Percentiles rank a stretch among this genome's conserved stretches.
Conservation (phyloP, 1,140 invertebrate genomes). For the Megathymus violae region DNA sequence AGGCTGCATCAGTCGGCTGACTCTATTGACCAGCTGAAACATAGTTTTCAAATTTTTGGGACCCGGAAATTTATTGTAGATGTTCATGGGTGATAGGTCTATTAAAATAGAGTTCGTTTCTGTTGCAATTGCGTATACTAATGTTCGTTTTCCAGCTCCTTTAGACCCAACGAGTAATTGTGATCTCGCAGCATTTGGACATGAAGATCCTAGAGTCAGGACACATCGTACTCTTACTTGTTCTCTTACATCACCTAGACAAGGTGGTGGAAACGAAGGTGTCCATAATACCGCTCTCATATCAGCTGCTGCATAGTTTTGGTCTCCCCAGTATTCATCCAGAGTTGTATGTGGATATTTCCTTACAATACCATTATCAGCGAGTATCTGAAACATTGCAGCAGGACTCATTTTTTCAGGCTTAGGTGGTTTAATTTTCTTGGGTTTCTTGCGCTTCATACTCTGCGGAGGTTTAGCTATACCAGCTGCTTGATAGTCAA, state of each 20-base stretch:
- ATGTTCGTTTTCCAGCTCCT: constrained; percentile 65
- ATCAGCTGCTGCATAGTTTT: constrained; percentile 72
- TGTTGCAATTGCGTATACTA: constrained; percentile 70
- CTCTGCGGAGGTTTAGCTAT: constrained; percentile 52
- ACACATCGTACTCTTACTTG: constrained; percentile 67
- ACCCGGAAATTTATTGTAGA: constrained; percentile 71
- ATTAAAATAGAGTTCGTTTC: constrained; percentile 75
- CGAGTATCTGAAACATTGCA: constrained; percentile 68
- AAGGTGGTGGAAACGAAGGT: constrained; percentile 64
- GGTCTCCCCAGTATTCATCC: constrained; percentile 72
- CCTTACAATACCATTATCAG: constrained; percentile 67
- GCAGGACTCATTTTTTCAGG: constrained; percentile 61
- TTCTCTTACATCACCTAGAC: constrained; percentile 71
- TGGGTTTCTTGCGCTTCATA: constrained; percentile 70
- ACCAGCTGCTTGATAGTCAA: constrained; percentile 51
- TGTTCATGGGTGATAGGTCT: constrained; percentile 69
- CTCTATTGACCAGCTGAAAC: constrained; percentile 73
- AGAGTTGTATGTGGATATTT: constrained; percentile 62
- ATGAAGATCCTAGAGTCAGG: constrained; percentile 62
- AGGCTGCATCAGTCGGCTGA: constrained; percentile 89
- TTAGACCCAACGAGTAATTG: constrained; percentile 69
- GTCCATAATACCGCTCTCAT: constrained; percentile 66
- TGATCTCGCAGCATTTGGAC: constrained; percentile 53
- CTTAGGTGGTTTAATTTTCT: constrained; percentile 54
- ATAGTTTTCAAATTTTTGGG: constrained; percentile 72